These are phyloP conservation scores for Poeciliopsis prolifica DNA, from an alignment of 2,113 vertebrate species.

Conservation along the genomic window DNA sequence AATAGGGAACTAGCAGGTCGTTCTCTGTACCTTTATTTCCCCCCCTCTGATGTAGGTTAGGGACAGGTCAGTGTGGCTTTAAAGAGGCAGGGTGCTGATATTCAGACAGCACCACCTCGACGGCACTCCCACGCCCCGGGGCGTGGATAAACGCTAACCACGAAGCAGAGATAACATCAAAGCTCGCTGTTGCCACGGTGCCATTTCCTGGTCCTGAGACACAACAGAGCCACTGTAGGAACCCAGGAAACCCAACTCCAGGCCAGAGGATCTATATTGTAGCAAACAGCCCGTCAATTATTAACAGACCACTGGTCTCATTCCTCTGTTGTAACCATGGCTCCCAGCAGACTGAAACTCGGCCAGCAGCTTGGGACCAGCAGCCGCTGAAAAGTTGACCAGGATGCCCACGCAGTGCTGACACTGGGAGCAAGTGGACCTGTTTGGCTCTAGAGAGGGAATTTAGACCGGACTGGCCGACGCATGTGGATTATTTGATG, in stretches of 20 bases:
- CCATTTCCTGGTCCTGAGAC: conserved; percentile 35
- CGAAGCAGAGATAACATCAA: conserved; percentile 26
- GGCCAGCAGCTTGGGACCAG: conserved; percentile 57
- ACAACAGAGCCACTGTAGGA: conserved; percentile 30
- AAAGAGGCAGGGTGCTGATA: conserved; percentile 1
- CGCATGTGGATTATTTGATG: neutral
- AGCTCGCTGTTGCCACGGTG: conserved; percentile 17
- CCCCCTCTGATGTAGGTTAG: neutral
- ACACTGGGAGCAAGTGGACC: conserved; percentile 42
- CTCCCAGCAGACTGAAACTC: conserved; percentile 58
- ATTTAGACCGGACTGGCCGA: neutral
- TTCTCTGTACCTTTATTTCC: neutral
- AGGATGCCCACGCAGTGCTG: conserved; percentile 30
- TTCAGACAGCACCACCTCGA: neutral
- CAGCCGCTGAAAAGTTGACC: conserved; percentile 48
- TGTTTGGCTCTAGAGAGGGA: conserved; percentile 23
- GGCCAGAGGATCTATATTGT: conserved; percentile 44
- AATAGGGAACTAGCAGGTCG: neutral
- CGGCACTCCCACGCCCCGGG: conserved; percentile 5
- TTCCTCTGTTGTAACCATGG: conserved; percentile 72
- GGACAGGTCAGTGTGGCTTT: neutral
- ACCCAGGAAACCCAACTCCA: conserved; percentile 57
- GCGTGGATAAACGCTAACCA: conserved; percentile 10
- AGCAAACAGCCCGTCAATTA: conserved; percentile 76
- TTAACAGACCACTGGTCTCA: conserved; percentile 74